A percentile compares a stretch with the other conserved stretches of the same genome.
phyloP scores from a whole-genome alignment of 2,888 invertebrate genomes.

The Boloria selene region DNA sequence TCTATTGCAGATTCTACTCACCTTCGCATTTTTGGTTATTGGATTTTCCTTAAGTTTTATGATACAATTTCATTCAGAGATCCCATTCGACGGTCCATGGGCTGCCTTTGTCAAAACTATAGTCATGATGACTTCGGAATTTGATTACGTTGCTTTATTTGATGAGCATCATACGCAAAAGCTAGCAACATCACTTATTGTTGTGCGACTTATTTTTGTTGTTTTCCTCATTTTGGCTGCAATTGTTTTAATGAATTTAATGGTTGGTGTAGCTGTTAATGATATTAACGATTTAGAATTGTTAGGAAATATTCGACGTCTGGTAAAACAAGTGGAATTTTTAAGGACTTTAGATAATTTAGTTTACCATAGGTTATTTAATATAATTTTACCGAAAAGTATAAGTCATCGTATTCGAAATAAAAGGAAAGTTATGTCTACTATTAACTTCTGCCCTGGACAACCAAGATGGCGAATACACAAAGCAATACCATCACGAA shows the following conservation, averaged over 20 bases:
- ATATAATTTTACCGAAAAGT: slow-evolving; percentile 59
- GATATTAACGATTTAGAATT: slow-evolving; percentile 82
- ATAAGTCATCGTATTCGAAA: slow-evolving; percentile 61
- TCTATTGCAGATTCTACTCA: slow-evolving; percentile 73
- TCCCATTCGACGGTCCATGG: slow-evolving; percentile 79
- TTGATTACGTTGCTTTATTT: slow-evolving; percentile 78
- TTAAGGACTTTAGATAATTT: slow-evolving; percentile 76
- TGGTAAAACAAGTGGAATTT: slow-evolving; percentile 82
- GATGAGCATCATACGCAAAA: slow-evolving; percentile 67
- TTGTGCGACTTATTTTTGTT: slow-evolving; percentile 77
- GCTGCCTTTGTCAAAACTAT: slow-evolving; percentile 80
- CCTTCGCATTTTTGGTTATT: slow-evolving; percentile 75
- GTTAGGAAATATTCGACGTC: slow-evolving; percentile 78
- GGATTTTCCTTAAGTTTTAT: slow-evolving; percentile 82
- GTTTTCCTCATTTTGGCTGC: slow-evolving; percentile 80
- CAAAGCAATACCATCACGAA: slow-evolving; percentile 60
- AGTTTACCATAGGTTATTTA: slow-evolving; percentile 72
- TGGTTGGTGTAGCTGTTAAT: slow-evolving; percentile 83
- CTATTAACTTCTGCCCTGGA: slow-evolving; percentile 66
- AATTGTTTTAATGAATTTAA: slow-evolving; percentile 82
- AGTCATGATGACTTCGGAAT: slow-evolving; percentile 84
- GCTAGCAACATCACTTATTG: slow-evolving; percentile 63
- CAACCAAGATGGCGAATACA: slow-evolving; percentile 62
- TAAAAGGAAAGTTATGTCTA: slow-evolving; percentile 60
- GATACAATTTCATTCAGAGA: slow-evolving; percentile 78